A percentile compares a stretch with the other conserved stretches of the same genome.
Conservation (phyloP, 2,113 vertebrate genomes). For the Prunella fulvescens region DNA sequence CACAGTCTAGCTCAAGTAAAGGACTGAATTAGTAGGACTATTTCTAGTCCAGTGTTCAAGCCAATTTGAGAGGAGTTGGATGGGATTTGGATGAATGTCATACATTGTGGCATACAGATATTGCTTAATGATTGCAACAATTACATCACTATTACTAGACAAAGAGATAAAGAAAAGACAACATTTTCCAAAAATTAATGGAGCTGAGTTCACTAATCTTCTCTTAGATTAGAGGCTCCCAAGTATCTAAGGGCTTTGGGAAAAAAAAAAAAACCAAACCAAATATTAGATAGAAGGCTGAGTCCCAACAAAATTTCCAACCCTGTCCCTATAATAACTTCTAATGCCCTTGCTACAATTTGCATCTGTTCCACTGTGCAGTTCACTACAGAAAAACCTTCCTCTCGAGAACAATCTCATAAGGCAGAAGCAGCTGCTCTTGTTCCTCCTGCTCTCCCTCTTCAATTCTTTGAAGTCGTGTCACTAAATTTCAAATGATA, state of each 20-base stretch:
- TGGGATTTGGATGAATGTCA: neutral
- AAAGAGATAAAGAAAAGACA: neutral
- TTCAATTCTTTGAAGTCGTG: constrained; percentile 40
- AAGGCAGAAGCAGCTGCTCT: constrained; percentile 67
- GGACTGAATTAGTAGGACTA: neutral
- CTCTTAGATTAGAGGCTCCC: constrained; percentile 1
- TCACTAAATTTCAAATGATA: constrained; percentile 65
- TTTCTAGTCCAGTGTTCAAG: neutral
- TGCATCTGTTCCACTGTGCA: constrained; percentile 45
- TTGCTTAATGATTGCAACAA: neutral
- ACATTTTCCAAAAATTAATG: constrained; percentile 40
- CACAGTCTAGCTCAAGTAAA: neutral
- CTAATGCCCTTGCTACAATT: constrained; percentile 39
- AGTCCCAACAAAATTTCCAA: constrained; percentile 36
- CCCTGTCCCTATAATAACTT: constrained; percentile 28
- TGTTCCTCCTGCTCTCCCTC: constrained; percentile 44
- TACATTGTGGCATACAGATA: neutral
- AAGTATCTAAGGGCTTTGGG: neutral
- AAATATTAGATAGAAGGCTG: constrained; percentile 6
- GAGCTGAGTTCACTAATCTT: constrained; percentile 17
- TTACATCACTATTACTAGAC: neutral
- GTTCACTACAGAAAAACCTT: constrained; percentile 29
- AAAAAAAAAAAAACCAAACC: neutral
- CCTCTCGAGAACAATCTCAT: constrained; percentile 54
- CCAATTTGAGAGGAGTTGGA: neutral